A percentile compares a stretch with the other conserved stretches of the same genome.
These are phyloP conservation scores for Morbakka virulenta DNA, from an alignment of 30 jellyfish, hydroid and myxozoan genomes.

Conservation along the genomic window DNA sequence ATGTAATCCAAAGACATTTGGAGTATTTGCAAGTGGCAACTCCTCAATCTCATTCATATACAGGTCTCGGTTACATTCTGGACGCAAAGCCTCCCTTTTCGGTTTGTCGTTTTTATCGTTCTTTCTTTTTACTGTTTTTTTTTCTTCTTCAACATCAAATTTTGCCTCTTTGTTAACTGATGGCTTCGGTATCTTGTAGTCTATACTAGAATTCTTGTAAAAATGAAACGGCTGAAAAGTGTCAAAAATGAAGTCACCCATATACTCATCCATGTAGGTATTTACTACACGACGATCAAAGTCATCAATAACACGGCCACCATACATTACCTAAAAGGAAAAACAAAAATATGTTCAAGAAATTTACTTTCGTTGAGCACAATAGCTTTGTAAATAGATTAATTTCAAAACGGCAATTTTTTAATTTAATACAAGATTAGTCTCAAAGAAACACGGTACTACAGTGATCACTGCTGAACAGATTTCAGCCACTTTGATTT, in stretches of 20 bases:
- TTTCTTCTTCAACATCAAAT: slow-evolving; percentile 40
- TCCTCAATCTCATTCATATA: slow-evolving; percentile 84
- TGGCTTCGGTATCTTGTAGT: slow-evolving; percentile 84
- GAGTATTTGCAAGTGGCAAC: slow-evolving; percentile 81
- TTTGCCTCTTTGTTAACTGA: slow-evolving; percentile 38
- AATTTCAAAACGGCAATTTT: no score
- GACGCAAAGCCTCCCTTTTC: slow-evolving; percentile 58
- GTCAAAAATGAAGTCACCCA: slow-evolving; percentile 97
- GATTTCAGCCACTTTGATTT: no score
- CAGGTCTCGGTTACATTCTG: slow-evolving; percentile 83
- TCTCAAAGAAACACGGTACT: not conserved
- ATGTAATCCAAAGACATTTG: slow-evolving; percentile 93
- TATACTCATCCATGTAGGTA: slow-evolving; percentile 95
- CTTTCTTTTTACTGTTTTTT: no score
- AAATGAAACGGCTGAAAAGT: slow-evolving; percentile 96
- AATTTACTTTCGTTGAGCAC: no score
- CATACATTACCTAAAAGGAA: slow-evolving; percentile 83
- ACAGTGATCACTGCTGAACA: no score
- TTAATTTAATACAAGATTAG: no score
- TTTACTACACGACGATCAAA: slow-evolving; percentile 94
- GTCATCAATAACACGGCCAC: slow-evolving; percentile 96
- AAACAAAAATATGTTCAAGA: not conserved
- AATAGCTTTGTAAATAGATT: no score
- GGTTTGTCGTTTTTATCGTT: slow-evolving; percentile 5
- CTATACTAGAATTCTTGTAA: slow-evolving; percentile 78